Conservation (phyloP, 2,113 vertebrate genomes). For the Stomatorhinus ivindoensis region DNA sequence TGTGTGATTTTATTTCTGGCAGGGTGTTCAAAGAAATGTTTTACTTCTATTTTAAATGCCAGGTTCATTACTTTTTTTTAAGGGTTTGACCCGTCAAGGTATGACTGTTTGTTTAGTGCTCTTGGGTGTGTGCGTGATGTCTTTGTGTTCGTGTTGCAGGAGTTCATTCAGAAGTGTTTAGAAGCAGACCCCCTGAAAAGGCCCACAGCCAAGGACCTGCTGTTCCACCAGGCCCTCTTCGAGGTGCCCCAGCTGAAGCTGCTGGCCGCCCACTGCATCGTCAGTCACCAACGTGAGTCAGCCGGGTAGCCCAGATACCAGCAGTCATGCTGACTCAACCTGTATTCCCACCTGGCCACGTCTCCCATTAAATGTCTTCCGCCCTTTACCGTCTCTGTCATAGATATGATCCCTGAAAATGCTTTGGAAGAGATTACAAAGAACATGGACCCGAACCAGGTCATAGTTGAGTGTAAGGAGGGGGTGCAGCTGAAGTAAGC, state of each 20-base stretch:
- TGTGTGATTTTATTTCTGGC: not conserved
- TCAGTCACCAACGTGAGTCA: slow-evolving; percentile 92
- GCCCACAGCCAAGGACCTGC: slow-evolving; percentile 86
- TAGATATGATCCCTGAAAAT: slow-evolving; percentile 97
- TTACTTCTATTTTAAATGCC: not conserved
- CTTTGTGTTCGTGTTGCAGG: slow-evolving; percentile 50
- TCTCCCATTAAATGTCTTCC: not conserved
- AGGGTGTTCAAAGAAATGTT: not conserved
- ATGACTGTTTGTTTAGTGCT: slow-evolving; percentile 7
- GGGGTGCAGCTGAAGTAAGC: slow-evolving; percentile 86
- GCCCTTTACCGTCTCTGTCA: not conserved
- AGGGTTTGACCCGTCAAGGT: not conserved
- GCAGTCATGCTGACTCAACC: not conserved
- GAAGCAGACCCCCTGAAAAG: slow-evolving; percentile 78
- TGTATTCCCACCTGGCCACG: not conserved
- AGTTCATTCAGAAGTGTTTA: slow-evolving; percentile 98
- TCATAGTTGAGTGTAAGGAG: slow-evolving; percentile 83
- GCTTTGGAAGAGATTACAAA: slow-evolving; percentile 97
- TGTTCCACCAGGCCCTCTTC: slow-evolving; percentile 90
- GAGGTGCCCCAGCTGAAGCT: slow-evolving; percentile 94
- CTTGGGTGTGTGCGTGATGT: not conserved
- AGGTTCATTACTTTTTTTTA: not conserved
- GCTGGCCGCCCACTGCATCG: slow-evolving; percentile 92
- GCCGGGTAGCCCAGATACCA: not conserved
- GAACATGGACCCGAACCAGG: slow-evolving; percentile 88